A percentile compares a stretch with the other conserved stretches of the same genome.
phyloP scores from a whole-genome alignment of 2,113 vertebrate genomes.

The Cervus canadensis region DNA sequence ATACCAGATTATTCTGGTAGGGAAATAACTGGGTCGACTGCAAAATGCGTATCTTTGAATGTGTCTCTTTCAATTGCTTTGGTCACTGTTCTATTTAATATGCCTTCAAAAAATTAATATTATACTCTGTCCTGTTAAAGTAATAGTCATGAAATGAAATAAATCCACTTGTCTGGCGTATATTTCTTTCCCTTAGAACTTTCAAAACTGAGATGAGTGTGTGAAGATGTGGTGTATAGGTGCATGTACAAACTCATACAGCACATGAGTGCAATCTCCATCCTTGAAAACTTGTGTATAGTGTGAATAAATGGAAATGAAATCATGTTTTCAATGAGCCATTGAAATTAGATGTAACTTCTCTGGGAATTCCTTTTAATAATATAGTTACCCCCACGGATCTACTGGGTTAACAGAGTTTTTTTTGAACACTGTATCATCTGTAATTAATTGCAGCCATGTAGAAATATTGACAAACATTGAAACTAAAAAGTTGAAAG shows the following conservation, averaged over 20 bases:
- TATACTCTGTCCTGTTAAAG: neutral
- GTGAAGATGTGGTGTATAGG: neutral
- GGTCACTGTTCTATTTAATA: neutral
- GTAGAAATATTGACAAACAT: neutral
- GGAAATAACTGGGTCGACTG: neutral
- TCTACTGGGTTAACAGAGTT: neutral
- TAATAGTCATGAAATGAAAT: neutral
- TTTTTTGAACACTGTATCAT: neutral
- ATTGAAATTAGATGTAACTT: neutral
- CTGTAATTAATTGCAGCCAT: neutral
- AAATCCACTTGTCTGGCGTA: neutral
- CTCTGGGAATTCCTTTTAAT: constrained; percentile 13
- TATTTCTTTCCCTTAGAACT: neutral
- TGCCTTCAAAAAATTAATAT: neutral
- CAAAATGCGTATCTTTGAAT: neutral
- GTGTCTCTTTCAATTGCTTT: neutral
- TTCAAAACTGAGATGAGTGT: neutral
- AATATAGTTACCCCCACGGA: neutral
- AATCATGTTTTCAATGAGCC: neutral
- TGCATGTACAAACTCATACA: neutral
- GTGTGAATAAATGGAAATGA: neutral
- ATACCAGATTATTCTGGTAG: neutral
- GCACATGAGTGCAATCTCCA: neutral
- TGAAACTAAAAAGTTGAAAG: neutral
- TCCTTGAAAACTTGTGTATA: neutral